phyloP scores from a whole-genome alignment of 2,797 vertebrate genomes.

The Acanthiza pusilla region DNA sequence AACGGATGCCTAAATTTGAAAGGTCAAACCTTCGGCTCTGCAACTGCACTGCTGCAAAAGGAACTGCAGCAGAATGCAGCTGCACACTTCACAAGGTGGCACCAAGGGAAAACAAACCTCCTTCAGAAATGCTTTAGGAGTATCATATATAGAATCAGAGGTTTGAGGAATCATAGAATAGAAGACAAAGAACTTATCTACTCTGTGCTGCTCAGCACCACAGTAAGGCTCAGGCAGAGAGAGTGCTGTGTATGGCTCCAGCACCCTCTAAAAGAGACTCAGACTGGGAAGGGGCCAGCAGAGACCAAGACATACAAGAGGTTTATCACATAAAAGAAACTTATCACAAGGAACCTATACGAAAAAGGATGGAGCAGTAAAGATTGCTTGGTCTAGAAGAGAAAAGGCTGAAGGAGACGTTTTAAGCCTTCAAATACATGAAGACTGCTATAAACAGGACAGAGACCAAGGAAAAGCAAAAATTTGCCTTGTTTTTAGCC shows the following conservation, averaged over 20 bases:
- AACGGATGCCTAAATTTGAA: neutral
- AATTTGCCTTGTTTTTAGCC: neutral
- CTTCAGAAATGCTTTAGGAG: neutral
- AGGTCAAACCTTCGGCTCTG: neutral
- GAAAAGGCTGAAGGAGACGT: neutral
- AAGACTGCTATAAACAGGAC: neutral
- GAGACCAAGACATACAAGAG: neutral
- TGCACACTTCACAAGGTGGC: neutral
- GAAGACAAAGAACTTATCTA: neutral
- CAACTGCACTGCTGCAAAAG: neutral
- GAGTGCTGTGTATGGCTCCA: neutral
- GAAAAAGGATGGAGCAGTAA: neutral
- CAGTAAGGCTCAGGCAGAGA: neutral
- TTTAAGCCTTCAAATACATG: neutral
- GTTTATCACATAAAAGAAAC: neutral
- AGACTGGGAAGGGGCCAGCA: neutral
- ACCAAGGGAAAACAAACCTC: neutral
- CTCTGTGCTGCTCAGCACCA: neutral
- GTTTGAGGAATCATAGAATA: neutral
- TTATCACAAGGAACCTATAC: neutral
- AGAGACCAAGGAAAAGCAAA: neutral
- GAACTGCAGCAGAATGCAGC: neutral
- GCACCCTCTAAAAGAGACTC: neutral
- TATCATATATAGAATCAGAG: neutral
- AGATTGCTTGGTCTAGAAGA: neutral